Base-by-base conservation (phyloP, 2,113 vertebrate genomes). In the Cyanistes caeruleus region DNA sequence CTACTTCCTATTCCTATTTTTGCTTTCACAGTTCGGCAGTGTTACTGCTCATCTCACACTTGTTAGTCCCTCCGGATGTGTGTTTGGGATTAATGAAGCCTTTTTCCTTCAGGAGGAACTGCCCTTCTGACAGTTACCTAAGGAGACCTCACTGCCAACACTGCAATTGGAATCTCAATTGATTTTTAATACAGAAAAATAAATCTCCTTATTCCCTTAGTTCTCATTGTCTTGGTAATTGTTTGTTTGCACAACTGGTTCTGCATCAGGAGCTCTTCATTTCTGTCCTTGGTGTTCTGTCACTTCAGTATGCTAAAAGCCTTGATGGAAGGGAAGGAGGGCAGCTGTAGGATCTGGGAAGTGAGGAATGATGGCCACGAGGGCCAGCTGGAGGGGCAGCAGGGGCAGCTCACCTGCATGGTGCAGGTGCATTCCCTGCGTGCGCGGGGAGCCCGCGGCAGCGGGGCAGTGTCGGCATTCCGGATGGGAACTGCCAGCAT, bases 181-280 rank as follows among this genome's bases (percentile, higher is more conserved):
- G 81, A 84, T 74, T 88, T 88, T 82, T 91, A 92, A 93, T 51
- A 67, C 43, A 78, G 68, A 89, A 92, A 89, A 89, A 87, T 79
- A 76, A 51, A 70, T 65, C 60, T 97, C 69, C 15, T 75, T 65
- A 24, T 75, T 81, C 51, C 46, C 77, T 39, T 94, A 89, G 93
- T 89, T 96, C 81, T 92, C 81, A 48, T 60, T 93, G 83, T 94
- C 91, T 78, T 58, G 60, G 62, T 96, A 96, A 95, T 86, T 97
- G 84, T 97, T 98, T 97, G 93, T 97, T 95, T 97, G 93, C 87
- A 88, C 97, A 95, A 97, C 95, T 97, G 93, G 96, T 97, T 98
- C 93, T 92, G 90, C 95, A 94, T 95, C 92, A 97, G 96, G 64
- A 96, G 18, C 24, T 96, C 92, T 77, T 93, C 16, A 56, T 94